Evolutionary conservation across 2,113 vertebrate species (phyloP).

Genomic region (Nyctereutes procyonoides): DNA sequence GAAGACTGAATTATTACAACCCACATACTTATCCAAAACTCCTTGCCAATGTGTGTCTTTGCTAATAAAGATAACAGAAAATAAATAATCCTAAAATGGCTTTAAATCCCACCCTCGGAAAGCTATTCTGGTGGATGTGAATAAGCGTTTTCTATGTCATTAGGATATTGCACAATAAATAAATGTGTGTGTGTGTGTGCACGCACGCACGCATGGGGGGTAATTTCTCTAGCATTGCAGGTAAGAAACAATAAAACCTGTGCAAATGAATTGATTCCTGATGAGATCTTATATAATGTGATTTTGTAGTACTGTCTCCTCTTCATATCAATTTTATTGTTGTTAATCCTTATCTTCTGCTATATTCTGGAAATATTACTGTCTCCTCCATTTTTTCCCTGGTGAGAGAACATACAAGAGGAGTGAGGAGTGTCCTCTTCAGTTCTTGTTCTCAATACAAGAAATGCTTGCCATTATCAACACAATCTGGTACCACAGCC

Average conservation of each 20-base stretch:
- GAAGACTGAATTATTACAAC: background rate
- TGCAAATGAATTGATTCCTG: background rate
- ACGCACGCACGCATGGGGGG: accelerated
- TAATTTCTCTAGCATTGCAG: background rate
- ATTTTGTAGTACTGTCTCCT: background rate
- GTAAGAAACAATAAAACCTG: background rate
- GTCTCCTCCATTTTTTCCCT: background rate
- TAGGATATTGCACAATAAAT: background rate
- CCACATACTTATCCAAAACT: background rate
- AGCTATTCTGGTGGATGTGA: background rate
- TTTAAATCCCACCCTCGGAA: background rate
- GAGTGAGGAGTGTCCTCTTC: background rate
- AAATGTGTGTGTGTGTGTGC: background rate
- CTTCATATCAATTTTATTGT: background rate
- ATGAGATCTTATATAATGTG: background rate
- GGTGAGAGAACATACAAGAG: background rate
- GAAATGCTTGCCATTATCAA: constrained; percentile 40
- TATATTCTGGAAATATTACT: background rate
- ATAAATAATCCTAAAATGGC: background rate
- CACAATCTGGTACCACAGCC: background rate
- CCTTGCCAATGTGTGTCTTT: background rate
- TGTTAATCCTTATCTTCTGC: background rate
- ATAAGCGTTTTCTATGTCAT: background rate
- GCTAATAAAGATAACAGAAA: background rate
- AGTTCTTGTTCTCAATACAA: background rate